Evolutionary conservation across 35 echinoderm and acorn worm species (phyloP).

Genomic region (Apostichopus japonicus): DNA sequence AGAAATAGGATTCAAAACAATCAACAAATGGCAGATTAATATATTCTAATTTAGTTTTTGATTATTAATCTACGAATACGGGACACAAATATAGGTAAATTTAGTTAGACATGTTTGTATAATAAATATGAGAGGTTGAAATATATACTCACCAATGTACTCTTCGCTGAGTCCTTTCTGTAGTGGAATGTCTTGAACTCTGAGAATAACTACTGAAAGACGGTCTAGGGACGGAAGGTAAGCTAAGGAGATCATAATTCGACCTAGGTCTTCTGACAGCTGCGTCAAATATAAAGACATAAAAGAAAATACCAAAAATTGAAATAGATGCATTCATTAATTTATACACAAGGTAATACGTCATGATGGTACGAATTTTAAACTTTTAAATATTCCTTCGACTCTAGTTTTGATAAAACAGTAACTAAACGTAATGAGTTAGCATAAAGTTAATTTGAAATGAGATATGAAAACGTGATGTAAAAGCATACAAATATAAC

Average conservation of each 20-base stretch:
- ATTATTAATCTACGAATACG: not conserved
- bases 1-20: not conserved
- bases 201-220: conserved; percentile 66
- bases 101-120: not conserved
- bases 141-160: conserved; percentile 48
- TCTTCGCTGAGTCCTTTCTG: conserved; percentile 20
- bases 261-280: conserved; percentile 45
- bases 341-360: not conserved
- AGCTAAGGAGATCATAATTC: conserved; percentile 48
- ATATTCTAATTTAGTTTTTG: conserved; percentile 8
- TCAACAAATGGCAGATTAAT: conserved; percentile 8
- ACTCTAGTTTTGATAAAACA: no score
- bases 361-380: no score
- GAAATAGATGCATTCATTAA: not conserved
- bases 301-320: not conserved
- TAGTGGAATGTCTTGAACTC: conserved; percentile 57
- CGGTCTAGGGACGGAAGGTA: conserved; percentile 64
- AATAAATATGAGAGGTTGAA: not conserved
- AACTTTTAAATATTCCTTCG: no score
- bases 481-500: no score
- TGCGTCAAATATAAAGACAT: conserved; percentile 14
- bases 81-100: not conserved
- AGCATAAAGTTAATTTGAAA: no score
- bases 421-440: no score
- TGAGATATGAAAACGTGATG: no score